Percentiles rank a stretch among this genome's conserved stretches.
Conservation (phyloP, 1,140 invertebrate species). For the Lycorma delicatula region DNA sequence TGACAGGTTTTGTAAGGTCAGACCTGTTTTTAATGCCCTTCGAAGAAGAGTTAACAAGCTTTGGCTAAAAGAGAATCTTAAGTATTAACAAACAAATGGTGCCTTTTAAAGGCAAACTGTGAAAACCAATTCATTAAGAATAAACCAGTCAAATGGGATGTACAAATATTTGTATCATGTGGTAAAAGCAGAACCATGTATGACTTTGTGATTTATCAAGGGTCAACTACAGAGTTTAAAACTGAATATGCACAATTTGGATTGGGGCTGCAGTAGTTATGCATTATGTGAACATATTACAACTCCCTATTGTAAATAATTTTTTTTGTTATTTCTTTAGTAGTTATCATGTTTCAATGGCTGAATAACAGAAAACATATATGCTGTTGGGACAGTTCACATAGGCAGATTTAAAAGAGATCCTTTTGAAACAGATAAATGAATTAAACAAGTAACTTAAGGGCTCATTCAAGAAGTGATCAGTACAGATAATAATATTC, state of each 20-base stretch:
- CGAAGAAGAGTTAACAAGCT: background rate
- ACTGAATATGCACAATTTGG: conserved; percentile 9
- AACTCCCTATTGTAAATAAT: conserved; percentile 10
- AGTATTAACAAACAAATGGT: conserved; percentile 16
- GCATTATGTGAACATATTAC: conserved; percentile 11
- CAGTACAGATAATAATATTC: conserved; percentile 8
- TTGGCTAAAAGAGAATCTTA: conserved; percentile 4
- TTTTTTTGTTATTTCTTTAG: conserved; percentile 13
- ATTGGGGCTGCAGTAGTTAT: conserved; percentile 5
- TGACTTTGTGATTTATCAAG: conserved; percentile 17
- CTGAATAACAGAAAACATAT: conserved; percentile 12
- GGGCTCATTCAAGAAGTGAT: conserved; percentile 1
- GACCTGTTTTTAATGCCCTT: conserved; percentile 11
- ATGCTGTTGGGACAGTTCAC: conserved; percentile 17
- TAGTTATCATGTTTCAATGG: conserved; percentile 8
- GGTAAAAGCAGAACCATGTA: conserved; percentile 13
- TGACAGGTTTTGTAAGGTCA: conserved; percentile 14
- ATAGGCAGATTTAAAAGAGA: conserved; percentile 14
- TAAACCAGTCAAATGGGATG: conserved; percentile 15
- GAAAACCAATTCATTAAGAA: conserved; percentile 1
- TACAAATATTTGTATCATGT: conserved; percentile 16
- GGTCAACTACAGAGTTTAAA: conserved; percentile 6
- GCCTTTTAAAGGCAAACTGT: conserved; percentile 10
- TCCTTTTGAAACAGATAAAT: conserved; percentile 7
- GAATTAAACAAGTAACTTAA: conserved; percentile 7